Evolutionary conservation across 1,140 invertebrate genomes (phyloP).

Genomic region (Ips typographus): DNA sequence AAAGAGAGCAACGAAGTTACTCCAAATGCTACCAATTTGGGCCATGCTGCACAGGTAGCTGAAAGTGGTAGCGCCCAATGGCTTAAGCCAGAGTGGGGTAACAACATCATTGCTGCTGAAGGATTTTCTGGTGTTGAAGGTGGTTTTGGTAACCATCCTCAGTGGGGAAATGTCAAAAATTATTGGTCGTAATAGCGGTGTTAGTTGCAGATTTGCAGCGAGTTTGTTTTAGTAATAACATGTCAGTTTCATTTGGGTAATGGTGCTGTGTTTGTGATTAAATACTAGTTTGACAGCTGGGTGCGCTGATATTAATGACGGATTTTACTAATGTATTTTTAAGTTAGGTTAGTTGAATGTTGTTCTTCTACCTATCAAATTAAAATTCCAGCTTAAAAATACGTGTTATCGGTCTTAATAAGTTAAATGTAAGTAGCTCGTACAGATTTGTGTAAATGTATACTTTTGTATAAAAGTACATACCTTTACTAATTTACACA

Average conservation of each 20-base stretch:
- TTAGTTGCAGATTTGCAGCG: not conserved
- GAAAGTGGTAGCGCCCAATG: conserved; percentile 15
- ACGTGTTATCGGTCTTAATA: no score
- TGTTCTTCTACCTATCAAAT: no score
- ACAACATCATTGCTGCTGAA: conserved; percentile 3
- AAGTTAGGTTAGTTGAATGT: no score
- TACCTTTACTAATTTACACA: no score
- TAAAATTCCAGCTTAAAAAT: no score
- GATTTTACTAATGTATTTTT: no score
- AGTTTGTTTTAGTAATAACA: not conserved
- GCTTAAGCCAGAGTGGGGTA: conserved; percentile 30
- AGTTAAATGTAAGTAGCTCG: no score
- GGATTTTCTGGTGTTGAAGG: conserved; percentile 6
- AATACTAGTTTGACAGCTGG: no score
- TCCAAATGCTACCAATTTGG: not conserved
- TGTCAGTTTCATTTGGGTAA: not conserved
- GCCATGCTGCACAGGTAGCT: not conserved
- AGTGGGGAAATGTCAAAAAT: conserved; percentile 10
- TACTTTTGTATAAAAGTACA: no score
- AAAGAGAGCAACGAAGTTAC: conserved; percentile 25
- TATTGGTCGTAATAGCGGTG: conserved; percentile 22
- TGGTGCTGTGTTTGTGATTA: no score
- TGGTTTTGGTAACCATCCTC: conserved; percentile 20
- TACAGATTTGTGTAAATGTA: no score
- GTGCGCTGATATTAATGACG: no score